phyloP scores from a whole-genome alignment of 2,797 vertebrate species.

The Phylloscopus collybita region DNA sequence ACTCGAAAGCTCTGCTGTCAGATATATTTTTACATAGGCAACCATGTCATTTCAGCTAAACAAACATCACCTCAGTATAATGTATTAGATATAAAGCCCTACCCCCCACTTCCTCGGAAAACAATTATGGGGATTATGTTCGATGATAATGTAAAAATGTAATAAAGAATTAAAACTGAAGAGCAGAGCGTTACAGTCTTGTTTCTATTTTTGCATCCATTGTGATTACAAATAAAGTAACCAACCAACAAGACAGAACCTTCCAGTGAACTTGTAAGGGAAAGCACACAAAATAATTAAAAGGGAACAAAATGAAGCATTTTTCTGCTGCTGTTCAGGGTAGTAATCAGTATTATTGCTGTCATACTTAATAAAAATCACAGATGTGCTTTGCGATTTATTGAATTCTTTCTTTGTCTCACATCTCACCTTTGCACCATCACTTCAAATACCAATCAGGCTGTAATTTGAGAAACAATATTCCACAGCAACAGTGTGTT shows the following conservation, averaged over 20 bases:
- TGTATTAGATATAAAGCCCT: conserved; percentile 82
- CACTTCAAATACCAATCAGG: conserved; percentile 75
- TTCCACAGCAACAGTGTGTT: conserved; percentile 45
- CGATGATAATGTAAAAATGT: conserved; percentile 80
- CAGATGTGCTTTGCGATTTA: conserved; percentile 60
- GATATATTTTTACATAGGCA: conserved; percentile 95
- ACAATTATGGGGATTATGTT: conserved; percentile 86
- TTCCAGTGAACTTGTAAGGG: conserved; percentile 70
- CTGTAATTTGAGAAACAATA: conserved; percentile 74
- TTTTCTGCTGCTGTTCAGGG: conserved; percentile 54
- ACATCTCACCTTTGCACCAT: conserved; percentile 75
- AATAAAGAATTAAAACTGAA: conserved; percentile 84
- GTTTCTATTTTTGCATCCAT: conserved; percentile 73
- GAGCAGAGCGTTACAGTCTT: conserved; percentile 67
- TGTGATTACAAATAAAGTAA: conserved; percentile 77
- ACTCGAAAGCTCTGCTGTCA: conserved; percentile 93
- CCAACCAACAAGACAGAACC: conserved; percentile 71
- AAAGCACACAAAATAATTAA: conserved; percentile 79
- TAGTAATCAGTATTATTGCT: conserved; percentile 75
- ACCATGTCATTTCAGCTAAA: conserved; percentile 92
- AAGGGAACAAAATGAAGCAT: conserved; percentile 70
- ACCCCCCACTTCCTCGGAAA: conserved; percentile 78
- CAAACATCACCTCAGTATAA: conserved; percentile 84
- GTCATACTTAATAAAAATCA: conserved; percentile 79
- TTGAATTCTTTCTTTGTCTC: conserved; percentile 78